Conservation (phyloP, 1,140 invertebrate species). For the Aethina tumida region DNA sequence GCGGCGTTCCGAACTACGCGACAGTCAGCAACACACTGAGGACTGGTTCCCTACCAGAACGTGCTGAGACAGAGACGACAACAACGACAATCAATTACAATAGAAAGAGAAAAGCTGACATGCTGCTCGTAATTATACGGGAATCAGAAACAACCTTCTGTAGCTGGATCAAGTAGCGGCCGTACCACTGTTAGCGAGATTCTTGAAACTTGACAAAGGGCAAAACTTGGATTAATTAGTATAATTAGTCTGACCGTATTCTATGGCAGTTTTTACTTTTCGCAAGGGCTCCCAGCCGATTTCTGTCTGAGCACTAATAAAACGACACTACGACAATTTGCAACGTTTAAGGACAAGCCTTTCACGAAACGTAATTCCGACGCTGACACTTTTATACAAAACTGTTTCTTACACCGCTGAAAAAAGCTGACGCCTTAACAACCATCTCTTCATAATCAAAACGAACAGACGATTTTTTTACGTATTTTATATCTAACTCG, state of each 20-base stretch:
- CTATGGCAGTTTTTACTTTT: too few relatives aligned
- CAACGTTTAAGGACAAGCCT: too few relatives aligned
- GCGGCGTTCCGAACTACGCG: conserved; percentile 8
- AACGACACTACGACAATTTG: too few relatives aligned
- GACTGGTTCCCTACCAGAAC: conserved; percentile 20
- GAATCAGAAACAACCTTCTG: conserved; percentile 24
- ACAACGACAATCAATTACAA: conserved; percentile 10
- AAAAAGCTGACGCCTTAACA: too few relatives aligned
- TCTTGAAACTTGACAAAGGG: conserved; percentile 16
- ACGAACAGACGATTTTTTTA: too few relatives aligned
- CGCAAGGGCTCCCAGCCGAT: too few relatives aligned
- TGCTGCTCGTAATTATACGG: conserved; percentile 19
- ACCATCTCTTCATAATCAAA: too few relatives aligned
- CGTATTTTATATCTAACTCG: too few relatives aligned
- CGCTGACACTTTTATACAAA: too few relatives aligned
- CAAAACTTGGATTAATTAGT: conserved; percentile 20
- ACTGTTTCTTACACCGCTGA: too few relatives aligned
- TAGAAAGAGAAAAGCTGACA: conserved; percentile 12
- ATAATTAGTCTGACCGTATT: conserved; percentile 20
- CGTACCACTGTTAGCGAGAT: conserved; percentile 20
- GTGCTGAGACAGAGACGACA: conserved; percentile 11
- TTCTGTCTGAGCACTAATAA: too few relatives aligned
- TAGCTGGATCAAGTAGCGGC: conserved; percentile 18
- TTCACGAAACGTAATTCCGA: too few relatives aligned
- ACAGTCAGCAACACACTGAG: conserved; percentile 18